Evolutionary conservation across 2,113 vertebrate species (phyloP), one percentile per base, ranked within the genome.

Genomic region (Trogon surrucura): DNA sequence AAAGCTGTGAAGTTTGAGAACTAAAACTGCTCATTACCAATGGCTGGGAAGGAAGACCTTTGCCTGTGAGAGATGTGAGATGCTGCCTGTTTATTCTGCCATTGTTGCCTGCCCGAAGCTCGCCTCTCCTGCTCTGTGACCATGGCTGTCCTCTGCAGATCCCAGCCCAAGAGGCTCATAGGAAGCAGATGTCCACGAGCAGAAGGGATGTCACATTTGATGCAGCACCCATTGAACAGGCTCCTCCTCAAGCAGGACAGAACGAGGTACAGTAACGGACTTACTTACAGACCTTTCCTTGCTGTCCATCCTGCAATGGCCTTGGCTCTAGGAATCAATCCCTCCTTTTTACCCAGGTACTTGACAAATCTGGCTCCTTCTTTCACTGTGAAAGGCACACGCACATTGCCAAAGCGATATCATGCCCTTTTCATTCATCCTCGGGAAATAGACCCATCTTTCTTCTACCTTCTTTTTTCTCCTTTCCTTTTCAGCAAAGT

Each of bases 81-180:
- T 5, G 3, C 34, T 54, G 20, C 38, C 23, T 41, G 41, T 21
- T 73, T 80, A 16, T 88, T 69, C 54, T 80, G 34, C 53, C 17
- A 11, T 60, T 80, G 26, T 45, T n/a, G 11, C 34, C 21, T 53
- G 6, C 48, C 36, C 0, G 0, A 30, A 61, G 20, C 30, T 84
- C 0, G 0, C 16, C 15, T 54, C 51, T 77, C 19, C 10, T 0
- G 0, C 9, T 67, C 74, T 32, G 51, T 38, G n/a, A 13, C 27
- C 16, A 1, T 7, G 16, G 6, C 5, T 78, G 3, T 70, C 9
- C 4, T 2, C 36, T 22, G n/a, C 36, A 61, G 67, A 16, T 80
- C 19, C 23, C 56, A 47, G 36, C 47, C 29, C 0, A 0, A 32
- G 13, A 48, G 8, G 8, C 27, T 25, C 0, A 0, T 27, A 82